Evolutionary conservation across 2,888 invertebrate species (phyloP), one percentile per base, ranked within the genome.

Genomic region (Crioceris asparagi): DNA sequence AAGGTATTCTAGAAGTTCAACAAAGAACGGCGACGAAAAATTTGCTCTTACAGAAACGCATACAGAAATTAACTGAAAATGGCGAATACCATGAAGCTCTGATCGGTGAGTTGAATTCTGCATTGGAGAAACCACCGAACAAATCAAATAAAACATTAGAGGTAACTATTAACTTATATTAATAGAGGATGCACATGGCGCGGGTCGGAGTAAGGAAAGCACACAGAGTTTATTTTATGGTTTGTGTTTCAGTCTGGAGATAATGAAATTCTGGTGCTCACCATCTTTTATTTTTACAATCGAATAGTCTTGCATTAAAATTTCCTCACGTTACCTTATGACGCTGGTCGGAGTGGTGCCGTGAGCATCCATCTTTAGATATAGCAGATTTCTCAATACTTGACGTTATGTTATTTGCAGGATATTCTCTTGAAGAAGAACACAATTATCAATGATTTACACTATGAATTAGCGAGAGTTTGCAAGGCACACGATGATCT

Each of bases 401-500:
- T n/a, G n/a, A n/a, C n/a, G n/a, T n/a, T n/a, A n/a, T n/a, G n/a
- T n/a, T n/a, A n/a, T n/a, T n/a, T n/a, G n/a, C 50, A 81, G 75
- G 74, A 75, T 43, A 69, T 85, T 46, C 59, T 91, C 3, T 76
- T 78, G 49, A 66, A 75, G 14, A 90, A 90, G 67, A 86, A 88
- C 57, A 77, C 76, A 12, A 75, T 79, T 35, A 86, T 91, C 35
- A 79, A 84, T 60, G 84, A 87, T 54, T 65, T 91, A 17, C 80
- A 84, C 41, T 84, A 83, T 52, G 86, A 91, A 61, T 68, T 90
- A 44, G 84, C 85, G 1, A 73, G 83, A 53, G 77, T 85, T 0
- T 76, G 81, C 37, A 88, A 84, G 65, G 83, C 86, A 0, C 87
- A 91, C 54, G 87, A 90, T 57, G 88, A 90, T 54, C 66, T 90